Evolutionary conservation across 2,888 invertebrate genomes (phyloP).

Genomic region (Listrodromus nycthemerus): DNA sequence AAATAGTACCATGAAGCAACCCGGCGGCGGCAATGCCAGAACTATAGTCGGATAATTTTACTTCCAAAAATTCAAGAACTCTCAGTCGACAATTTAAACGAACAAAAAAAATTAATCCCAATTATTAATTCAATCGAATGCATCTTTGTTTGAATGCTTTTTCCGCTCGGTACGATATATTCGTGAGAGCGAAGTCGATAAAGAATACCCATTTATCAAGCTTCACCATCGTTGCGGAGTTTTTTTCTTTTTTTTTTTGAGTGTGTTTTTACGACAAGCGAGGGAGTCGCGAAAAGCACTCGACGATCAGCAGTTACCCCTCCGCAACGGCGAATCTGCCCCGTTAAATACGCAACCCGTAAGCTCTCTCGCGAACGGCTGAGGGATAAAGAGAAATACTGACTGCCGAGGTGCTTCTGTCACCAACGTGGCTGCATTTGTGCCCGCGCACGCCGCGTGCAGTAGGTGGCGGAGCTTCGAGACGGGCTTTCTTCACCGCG

Average conservation of each 20-base stretch:
- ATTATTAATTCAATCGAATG: not conserved
- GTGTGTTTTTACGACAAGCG: slow-evolving; percentile 21
- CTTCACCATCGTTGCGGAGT: not conserved
- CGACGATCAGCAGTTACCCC: slow-evolving; percentile 16
- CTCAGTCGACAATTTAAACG: not conserved
- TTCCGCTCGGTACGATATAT: not conserved
- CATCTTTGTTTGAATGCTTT: not conserved
- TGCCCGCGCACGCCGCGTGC: not conserved
- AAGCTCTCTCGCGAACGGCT: not conserved
- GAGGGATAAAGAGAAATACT: not conserved
- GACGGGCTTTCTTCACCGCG: not conserved
- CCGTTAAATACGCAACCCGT: slow-evolving; percentile 27
- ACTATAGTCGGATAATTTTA: not conserved
- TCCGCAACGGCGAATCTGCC: slow-evolving; percentile 21
- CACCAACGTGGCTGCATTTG: not conserved
- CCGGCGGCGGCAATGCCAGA: not conserved
- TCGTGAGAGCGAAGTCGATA: not conserved
- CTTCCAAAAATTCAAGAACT: not conserved
- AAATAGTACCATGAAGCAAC: not conserved
- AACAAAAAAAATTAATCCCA: not conserved
- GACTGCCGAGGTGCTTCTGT: slow-evolving; percentile 20
- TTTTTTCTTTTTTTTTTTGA: not conserved
- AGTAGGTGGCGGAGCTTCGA: not conserved
- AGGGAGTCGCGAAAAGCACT: slow-evolving; percentile 15
- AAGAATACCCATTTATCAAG: slow-evolving; percentile 7